Conservation (phyloP, 2,888 invertebrate species). For the Lumbricus terrestris region DNA sequence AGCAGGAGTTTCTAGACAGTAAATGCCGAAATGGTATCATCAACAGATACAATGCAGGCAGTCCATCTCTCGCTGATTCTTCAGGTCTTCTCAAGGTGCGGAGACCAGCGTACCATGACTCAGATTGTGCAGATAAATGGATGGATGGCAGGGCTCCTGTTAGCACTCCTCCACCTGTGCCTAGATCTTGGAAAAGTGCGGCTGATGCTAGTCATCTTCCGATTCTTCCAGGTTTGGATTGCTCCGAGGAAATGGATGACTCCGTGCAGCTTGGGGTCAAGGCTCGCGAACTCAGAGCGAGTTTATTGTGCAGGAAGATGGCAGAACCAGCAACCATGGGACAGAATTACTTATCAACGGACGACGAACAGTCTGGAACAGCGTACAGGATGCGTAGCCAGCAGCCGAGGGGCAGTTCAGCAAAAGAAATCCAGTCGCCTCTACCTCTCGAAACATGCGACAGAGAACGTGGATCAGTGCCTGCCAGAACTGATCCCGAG, state of each 20-base stretch:
- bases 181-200: background rate
- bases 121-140: background rate
- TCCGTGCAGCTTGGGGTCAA: background rate
- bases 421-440: background rate
- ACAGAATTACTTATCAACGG: background rate
- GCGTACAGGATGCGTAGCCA: background rate
- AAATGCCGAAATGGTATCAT: background rate
- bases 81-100: background rate
- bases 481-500: background rate
- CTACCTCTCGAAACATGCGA: background rate
- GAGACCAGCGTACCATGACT: background rate
- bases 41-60: background rate
- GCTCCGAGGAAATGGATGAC: background rate
- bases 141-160: background rate
- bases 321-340: background rate
- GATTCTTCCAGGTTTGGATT: background rate
- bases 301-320: background rate
- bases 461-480: background rate
- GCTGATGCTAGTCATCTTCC: background rate
- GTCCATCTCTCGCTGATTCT: background rate
- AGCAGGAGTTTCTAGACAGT: background rate
- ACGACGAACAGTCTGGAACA: background rate
- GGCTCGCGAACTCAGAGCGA: background rate
- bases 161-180: background rate
- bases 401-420: background rate